Base-by-base conservation (phyloP, 2,113 vertebrate genomes). In the Choloepus hoffmanni region DNA sequence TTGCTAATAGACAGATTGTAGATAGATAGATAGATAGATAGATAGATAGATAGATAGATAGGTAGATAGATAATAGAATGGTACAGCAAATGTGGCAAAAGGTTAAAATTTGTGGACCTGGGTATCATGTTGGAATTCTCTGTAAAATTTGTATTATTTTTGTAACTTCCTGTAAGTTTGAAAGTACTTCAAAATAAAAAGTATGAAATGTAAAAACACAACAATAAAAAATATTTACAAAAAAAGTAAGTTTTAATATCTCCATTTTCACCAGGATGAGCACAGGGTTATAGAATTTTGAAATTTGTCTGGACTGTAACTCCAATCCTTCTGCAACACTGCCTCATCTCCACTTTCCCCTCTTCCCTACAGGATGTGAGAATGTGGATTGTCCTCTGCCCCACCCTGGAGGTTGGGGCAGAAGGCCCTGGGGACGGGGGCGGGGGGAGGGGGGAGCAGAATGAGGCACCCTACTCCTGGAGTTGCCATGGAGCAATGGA, bases 221-320 rank as follows among this genome's bases (percentile, higher is more conserved):
- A 16, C 53, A 55, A 55, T 55, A 55, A 55, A 55, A 55, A 55
- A 55, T 55, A 55, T 55, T 55, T 55, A 15, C 53, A 15, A 18
- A 55, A 55, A 55, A 30, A 21, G 10, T 58, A 86, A 58, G 19
- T 92, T 90, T 95, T 84, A 85, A 63, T 33, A n/a, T 85, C 60
- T 26, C 60, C n/a, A 67, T 81, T 87, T 92, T 76, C 60, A 81
- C 63, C 74, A 93, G 74, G 65, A 85, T 87, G 55, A 93, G 36
- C 53, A 26, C 2, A 87, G 30, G 40, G 15, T 53, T 55, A 15
- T 65, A 85, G 92, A 43, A 96, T 53, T 79, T 87, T 77, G 58
- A 45, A 72, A 92, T n/a, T 79, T 40, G 1, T 96, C 50, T 63
- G 28, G 43, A 70, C 28, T 55, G 33, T 65, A 55, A 81, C 9